A percentile compares a stretch with the other conserved stretches of the same genome.
Conservation (phyloP, 2,888 invertebrate genomes). For the Troilus luridus region DNA sequence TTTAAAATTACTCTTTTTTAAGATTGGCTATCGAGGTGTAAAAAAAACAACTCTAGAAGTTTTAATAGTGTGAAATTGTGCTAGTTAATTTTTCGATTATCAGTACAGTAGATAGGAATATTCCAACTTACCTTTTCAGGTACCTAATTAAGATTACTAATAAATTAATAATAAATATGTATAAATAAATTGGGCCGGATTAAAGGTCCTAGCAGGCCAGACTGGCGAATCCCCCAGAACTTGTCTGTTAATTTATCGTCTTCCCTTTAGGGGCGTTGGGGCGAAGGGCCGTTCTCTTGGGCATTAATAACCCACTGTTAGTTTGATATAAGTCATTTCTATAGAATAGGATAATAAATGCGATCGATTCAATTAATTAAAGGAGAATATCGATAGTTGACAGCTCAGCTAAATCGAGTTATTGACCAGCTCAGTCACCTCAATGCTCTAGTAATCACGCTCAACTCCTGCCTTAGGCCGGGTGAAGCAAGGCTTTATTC, state of each 20-base stretch:
- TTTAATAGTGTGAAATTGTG: too few species aligned
- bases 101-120: too few species aligned
- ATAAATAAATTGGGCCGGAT: too few species aligned
- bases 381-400: not conserved
- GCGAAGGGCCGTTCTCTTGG: not conserved
- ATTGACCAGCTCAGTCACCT: not conserved
- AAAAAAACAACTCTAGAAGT: too few species aligned
- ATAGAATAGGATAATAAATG: not conserved
- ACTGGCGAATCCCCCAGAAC: not conserved
- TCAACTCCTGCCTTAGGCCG: not conserved
- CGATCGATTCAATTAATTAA: conserved; percentile 21
- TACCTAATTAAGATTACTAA: too few species aligned
- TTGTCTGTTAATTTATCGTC: not conserved
- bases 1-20: too few species aligned
- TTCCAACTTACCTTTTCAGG: too few species aligned
- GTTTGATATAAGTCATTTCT: conserved; percentile 33
- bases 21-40: too few species aligned
- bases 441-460: not conserved
- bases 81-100: too few species aligned
- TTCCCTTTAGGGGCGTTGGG: not conserved
- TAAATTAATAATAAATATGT: too few species aligned
- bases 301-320: conserved; percentile 5
- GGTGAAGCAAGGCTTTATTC: not conserved
- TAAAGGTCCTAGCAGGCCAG: too few species aligned
- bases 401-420: not conserved